phyloP scores from a whole-genome alignment of 2,113 vertebrate species.

The Cricetomys ansorgei region DNA sequence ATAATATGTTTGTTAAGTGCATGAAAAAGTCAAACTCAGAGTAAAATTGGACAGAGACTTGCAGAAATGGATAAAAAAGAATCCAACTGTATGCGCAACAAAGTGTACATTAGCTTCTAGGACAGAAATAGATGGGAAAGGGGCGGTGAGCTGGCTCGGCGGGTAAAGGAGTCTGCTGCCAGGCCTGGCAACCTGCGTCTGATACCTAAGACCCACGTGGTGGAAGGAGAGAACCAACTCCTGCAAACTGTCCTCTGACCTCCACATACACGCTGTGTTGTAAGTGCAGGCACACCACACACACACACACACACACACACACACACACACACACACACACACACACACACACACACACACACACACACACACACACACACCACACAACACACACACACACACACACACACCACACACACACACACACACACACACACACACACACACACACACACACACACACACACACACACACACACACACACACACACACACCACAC shows the following conservation, averaged over 20 bases:
- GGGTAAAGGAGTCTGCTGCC: not conserved
- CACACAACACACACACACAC: not conserved
- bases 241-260: not conserved
- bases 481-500: no score
- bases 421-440: not conserved
- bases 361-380: no score
- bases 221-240: not conserved
- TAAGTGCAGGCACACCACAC: not conserved
- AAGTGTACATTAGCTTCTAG: not conserved
- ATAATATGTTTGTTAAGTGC: constrained; percentile 7
- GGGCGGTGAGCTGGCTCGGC: no score
- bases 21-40: constrained; percentile 34
- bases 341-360: not conserved
- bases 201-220: not conserved
- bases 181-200: not conserved
- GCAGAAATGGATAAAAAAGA: not conserved
- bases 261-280: not conserved
- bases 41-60: constrained; percentile 7
- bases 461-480: no score
- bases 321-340: not conserved
- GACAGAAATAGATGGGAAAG: not conserved
- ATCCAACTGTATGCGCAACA: not conserved
- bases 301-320: not conserved
- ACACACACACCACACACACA: not conserved
- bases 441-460: no score